A percentile compares a stretch with the other conserved stretches of the same genome.
Evolutionary conservation across 2,113 vertebrate genomes (phyloP).

Genomic region (Zeus faber): DNA sequence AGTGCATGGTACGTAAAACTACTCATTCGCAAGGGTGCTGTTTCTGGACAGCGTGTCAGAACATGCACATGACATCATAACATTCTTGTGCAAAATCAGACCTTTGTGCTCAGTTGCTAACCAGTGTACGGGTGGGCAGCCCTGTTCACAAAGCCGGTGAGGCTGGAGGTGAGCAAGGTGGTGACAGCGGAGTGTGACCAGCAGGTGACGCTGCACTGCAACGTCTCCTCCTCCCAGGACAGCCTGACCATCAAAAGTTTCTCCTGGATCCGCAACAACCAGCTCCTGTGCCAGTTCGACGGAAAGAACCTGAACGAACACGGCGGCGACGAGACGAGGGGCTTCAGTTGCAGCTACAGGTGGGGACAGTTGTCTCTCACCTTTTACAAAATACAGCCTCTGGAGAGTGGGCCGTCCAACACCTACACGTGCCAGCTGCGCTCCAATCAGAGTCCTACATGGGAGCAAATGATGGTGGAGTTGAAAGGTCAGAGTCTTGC

Average conservation of each 20-base stretch:
- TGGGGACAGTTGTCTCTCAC: slow-evolving; percentile 31
- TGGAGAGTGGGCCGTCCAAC: background rate
- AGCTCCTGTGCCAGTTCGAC: slow-evolving; percentile 34
- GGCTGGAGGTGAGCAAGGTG: slow-evolving; percentile 6
- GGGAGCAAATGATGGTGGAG: slow-evolving; percentile 13
- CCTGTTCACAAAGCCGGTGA: slow-evolving; percentile 45
- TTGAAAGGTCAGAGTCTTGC: slow-evolving; percentile 53
- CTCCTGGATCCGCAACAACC: slow-evolving; percentile 36
- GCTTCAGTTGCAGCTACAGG: slow-evolving; percentile 35
- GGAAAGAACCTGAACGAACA: background rate
- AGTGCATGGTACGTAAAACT: too few relatives aligned
- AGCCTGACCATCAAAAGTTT: slow-evolving; percentile 41
- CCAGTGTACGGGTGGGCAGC: too few relatives aligned
- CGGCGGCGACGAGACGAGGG: background rate
- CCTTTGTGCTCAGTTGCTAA: too few relatives aligned
- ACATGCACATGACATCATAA: too few relatives aligned
- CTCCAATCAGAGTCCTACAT: slow-evolving; percentile 23
- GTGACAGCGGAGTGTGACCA: slow-evolving; percentile 35
- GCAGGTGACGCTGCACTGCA: slow-evolving; percentile 40
- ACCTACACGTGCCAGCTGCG: slow-evolving; percentile 51
- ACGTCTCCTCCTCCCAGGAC: background rate
- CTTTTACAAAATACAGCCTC: slow-evolving; percentile 24
- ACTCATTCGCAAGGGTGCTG: too few relatives aligned
- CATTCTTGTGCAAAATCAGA: too few relatives aligned
- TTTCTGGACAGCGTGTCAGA: too few relatives aligned